Conservation (phyloP, 2,888 invertebrate genomes). For the Lysandra coridon region DNA sequence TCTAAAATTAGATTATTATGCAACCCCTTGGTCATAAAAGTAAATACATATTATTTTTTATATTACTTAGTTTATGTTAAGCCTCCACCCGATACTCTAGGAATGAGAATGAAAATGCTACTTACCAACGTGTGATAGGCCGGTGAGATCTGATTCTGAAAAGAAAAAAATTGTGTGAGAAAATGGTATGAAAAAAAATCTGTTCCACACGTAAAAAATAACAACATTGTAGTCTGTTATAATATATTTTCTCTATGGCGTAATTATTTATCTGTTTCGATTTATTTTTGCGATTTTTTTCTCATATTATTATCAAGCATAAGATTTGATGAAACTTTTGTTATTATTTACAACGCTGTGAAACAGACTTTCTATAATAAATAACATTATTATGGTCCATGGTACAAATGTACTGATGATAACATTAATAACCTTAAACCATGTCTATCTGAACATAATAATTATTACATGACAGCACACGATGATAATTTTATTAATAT, state of each 20-base stretch:
- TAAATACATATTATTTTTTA: neutral
- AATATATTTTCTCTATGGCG: no score
- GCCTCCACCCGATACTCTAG: neutral
- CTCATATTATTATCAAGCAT: no score
- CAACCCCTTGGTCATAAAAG: no score
- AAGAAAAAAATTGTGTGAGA: slow-evolving; percentile 65
- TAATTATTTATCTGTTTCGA: no score
- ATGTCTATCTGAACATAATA: neutral
- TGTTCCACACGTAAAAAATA: slow-evolving; percentile 49
- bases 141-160: slow-evolving; percentile 83
- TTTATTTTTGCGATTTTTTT: no score
- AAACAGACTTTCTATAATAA: slow-evolving; percentile 21
- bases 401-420: neutral
- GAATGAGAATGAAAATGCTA: slow-evolving; percentile 43
- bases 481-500: neutral
- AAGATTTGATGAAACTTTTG: neutral
- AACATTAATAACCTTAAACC: neutral
- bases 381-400: slow-evolving; percentile 11
- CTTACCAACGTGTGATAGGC: slow-evolving; percentile 84
- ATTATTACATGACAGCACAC: slow-evolving; percentile 3
- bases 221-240: slow-evolving; percentile 30
- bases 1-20: neutral
- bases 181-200: slow-evolving; percentile 47
- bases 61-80: neutral
- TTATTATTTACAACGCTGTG: neutral